Conservation (phyloP, 2,113 vertebrate genomes). For the Stigmatopora nigra region DNA sequence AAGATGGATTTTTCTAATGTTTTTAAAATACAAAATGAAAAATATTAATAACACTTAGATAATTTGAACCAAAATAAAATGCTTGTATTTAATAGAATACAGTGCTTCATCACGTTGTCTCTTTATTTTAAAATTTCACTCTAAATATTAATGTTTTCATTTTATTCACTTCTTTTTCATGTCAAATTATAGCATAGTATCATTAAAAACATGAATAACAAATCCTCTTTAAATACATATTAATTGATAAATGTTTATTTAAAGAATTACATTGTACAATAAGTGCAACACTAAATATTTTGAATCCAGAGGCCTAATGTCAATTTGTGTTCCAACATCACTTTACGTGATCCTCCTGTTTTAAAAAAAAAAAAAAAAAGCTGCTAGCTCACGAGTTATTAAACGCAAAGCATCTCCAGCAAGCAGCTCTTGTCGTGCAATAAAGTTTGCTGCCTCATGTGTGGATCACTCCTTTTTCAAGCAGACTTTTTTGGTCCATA, state of each 20-base stretch:
- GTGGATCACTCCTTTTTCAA: constrained; percentile 67
- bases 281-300: neutral
- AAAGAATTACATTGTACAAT: neutral
- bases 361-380: constrained; percentile 27
- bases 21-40: no score
- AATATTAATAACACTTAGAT: no score
- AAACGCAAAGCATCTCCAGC: constrained; percentile 11
- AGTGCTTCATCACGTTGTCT: no score
- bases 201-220: neutral
- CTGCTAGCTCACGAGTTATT: constrained; percentile 46
- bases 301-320: constrained; percentile 21
- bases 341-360: constrained; percentile 37
- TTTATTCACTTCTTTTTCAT: neutral
- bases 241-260: neutral
- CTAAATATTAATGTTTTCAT: no score
- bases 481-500: constrained; percentile 68
- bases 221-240: neutral
- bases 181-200: neutral
- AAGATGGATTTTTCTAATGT: no score
- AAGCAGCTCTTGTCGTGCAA: constrained; percentile 51
- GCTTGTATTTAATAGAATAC: no score
- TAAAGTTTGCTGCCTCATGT: constrained; percentile 68
- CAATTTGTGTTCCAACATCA: constrained; percentile 22
- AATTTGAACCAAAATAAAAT: no score
- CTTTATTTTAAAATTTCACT: no score